A percentile compares a stretch with the other conserved stretches of the same genome.
phyloP scores from a whole-genome alignment of 2,113 vertebrate species.

The Melanotaenia duboulayi region DNA sequence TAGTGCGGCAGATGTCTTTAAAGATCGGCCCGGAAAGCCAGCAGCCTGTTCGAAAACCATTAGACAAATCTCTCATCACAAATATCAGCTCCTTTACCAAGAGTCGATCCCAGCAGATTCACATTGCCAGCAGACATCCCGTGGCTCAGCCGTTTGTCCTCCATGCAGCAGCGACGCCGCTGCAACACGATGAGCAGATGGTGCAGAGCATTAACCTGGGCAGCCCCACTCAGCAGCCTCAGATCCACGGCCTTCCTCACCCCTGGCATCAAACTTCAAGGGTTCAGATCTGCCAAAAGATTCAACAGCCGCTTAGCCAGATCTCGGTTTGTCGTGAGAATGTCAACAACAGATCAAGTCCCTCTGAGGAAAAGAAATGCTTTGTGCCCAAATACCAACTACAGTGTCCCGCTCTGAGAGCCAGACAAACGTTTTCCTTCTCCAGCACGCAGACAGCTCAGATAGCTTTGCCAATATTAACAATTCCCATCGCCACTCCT shows the following conservation, averaged over 20 bases:
- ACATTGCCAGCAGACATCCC: conserved; percentile 63
- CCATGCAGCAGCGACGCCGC: conserved; percentile 65
- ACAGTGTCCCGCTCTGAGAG: conserved; percentile 82
- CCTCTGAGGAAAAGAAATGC: conserved; percentile 68
- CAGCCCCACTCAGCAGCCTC: conserved; percentile 80
- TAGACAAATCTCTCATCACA: conserved; percentile 75
- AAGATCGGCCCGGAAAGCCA: conserved; percentile 90
- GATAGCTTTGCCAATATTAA: conserved; percentile 78
- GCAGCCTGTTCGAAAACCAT: conserved; percentile 81
- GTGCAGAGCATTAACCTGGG: conserved; percentile 83
- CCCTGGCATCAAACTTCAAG: conserved; percentile 81
- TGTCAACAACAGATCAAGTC: conserved; percentile 63
- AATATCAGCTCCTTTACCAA: conserved; percentile 76
- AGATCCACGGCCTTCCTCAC: conserved; percentile 81
- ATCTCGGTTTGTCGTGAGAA: conserved; percentile 75
- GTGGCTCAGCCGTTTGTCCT: conserved; percentile 72
- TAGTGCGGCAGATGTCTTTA: conserved; percentile 95
- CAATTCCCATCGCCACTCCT: conserved; percentile 78
- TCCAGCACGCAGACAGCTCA: conserved; percentile 78
- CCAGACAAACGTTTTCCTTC: conserved; percentile 82
- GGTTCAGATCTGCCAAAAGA: conserved; percentile 77
- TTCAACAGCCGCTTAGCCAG: conserved; percentile 66
- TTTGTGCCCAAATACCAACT: conserved; percentile 96
- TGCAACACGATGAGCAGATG: conserved; percentile 75
- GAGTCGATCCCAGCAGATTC: conserved; percentile 77